Base-by-base conservation (phyloP, 2,888 invertebrate genomes). In the Spilosoma lubricipeda region DNA sequence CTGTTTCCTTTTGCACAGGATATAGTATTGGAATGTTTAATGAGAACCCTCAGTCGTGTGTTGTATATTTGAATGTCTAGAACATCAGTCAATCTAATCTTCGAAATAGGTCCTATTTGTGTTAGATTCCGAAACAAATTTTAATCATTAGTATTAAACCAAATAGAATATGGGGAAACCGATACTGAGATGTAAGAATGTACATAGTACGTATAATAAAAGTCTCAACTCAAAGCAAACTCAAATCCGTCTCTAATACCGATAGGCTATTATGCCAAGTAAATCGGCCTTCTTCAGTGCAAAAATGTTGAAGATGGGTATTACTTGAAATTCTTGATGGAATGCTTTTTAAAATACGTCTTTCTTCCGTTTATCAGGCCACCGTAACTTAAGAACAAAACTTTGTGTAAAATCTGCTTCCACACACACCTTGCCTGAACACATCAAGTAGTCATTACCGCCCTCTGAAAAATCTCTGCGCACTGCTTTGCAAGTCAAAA, bases 401-500 rank as follows among this genome's bases (percentile, higher is more conserved):
- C 39, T 59, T 71, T 71, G 27, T 71, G 39, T 33, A 67, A 71
- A 76, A 71, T 75, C 79, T 79, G 71, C 71, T 78, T 92, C 92
- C 91, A 90, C 85, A 90, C 80, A 84, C 80, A 75, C 71, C 70
- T 80, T 74, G 80, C 86, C 78, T 69, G 84, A 81, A 90, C 92
- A 91, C 93, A 95, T 94, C 93, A 94, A 93, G 93, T 88, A 90
- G 93, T 95, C 95, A 95, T 95, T 95, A 95, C 93, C 93, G 89
- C 94, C 94, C 94, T 92, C 84, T 91, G 93, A 94, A 95, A 95
- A 95, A 95, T 93, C 94, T 93, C 91, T 83, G 89, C 82, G 71
- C 87, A 89, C 94, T 95, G 92, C 90, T 95, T 95, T 95, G 95
- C 95, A 95, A 95, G 95, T 95, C 95, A 95, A 95, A 95, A 92